These are phyloP conservation scores for Cenopis cana DNA, from an alignment of 2,888 invertebrate species.

Conservation along the genomic window DNA sequence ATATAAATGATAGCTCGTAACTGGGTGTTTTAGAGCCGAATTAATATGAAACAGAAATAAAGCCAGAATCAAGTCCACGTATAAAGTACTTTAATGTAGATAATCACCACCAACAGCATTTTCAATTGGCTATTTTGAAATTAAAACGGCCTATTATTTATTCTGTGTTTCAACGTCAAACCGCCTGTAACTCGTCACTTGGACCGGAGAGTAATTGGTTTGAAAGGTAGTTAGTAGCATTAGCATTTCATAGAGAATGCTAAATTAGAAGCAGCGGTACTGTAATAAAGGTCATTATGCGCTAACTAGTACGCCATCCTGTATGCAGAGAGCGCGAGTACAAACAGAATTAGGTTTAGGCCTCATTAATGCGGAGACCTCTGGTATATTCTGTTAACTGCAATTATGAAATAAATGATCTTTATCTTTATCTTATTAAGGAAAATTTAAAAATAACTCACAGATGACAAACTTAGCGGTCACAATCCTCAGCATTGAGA, in stretches of 20 bases:
- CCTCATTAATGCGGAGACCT: background rate
- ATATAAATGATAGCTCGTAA: background rate
- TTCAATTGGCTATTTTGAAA: background rate
- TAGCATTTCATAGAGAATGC: constrained; percentile 44
- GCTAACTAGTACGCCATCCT: background rate
- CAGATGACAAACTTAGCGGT: too few species aligned
- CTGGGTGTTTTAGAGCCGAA: background rate
- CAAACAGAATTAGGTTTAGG: background rate
- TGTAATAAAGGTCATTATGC: constrained; percentile 20
- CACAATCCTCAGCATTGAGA: too few species aligned
- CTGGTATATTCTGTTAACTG: too few species aligned
- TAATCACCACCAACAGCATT: background rate
- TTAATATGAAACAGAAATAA: background rate
- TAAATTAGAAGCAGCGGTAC: constrained; percentile 33
- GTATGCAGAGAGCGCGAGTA: background rate
- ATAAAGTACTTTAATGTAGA: background rate
- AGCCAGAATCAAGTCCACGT: background rate
- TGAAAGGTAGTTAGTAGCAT: constrained; percentile 43
- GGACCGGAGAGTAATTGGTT: constrained; percentile 22
- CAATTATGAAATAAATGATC: too few species aligned
- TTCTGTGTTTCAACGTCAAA: too few species aligned
- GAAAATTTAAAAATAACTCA: too few species aligned
- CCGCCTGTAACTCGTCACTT: constrained; percentile 4
- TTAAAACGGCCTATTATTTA: too few species aligned
- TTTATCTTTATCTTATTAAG: too few species aligned